phyloP scores from a whole-genome alignment of 1,140 invertebrate genomes.

The Latrodectus geometricus region DNA sequence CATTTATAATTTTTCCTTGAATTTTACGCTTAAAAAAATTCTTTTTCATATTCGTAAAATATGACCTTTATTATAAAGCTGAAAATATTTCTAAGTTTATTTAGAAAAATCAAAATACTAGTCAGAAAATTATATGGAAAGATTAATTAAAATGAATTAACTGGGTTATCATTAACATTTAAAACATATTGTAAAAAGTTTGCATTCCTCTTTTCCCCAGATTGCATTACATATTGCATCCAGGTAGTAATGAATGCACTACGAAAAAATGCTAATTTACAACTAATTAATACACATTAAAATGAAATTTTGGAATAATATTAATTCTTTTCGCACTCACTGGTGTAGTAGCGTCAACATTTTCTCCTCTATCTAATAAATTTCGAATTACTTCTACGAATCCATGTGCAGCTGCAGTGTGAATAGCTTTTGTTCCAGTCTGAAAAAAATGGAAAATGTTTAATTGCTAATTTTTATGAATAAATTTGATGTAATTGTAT shows the following conservation, averaged over 20 bases:
- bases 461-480: background rate
- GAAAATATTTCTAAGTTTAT: too few species aligned
- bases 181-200: too few species aligned
- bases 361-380: constrained; percentile 94
- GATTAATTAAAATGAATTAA: too few species aligned
- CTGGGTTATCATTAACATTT: too few species aligned
- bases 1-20: too few species aligned
- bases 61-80: too few species aligned
- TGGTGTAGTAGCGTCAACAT: constrained; percentile 93
- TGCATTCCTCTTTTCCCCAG: too few species aligned
- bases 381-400: constrained; percentile 98
- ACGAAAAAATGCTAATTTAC: background rate
- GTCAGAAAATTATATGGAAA: too few species aligned
- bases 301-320: background rate
- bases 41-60: too few species aligned
- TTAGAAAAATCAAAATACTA: too few species aligned
- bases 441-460: constrained; percentile 66
- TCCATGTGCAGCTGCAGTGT: constrained; percentile 91
- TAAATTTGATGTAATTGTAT: background rate
- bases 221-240: too few species aligned
- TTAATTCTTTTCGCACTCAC: constrained; percentile 75
- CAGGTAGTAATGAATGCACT: background rate
- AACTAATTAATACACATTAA: background rate
- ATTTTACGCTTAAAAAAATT: too few species aligned
- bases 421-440: constrained; percentile 90